Base-by-base conservation (phyloP, 2,888 invertebrate genomes). In the Gasteruption jaculator region DNA sequence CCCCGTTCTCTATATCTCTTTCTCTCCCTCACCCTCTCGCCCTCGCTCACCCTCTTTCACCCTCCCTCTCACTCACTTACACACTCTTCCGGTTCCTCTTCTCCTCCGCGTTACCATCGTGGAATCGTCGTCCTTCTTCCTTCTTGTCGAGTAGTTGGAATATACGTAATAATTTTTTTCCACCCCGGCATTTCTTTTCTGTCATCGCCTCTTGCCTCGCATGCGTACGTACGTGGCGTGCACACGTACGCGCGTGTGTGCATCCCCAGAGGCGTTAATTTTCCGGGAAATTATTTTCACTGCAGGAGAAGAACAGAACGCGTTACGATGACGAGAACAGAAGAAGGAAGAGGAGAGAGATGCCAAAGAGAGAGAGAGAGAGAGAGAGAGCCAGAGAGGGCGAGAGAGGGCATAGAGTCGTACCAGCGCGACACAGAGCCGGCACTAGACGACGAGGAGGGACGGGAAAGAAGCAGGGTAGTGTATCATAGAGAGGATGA, bases 271-370 rank as follows among this genome's bases (percentile, higher is more conserved):
- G 54, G 59, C 57, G 58, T 60, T 62, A 58, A 60, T 63, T 63
- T 63, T 60, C 57, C 58, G 58, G 57, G 54, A 58, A 62, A 61
- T 60, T 61, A 62, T 61, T 61, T 58, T 22, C 31, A 10, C 22
- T 6, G 43, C 19, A 36, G 25, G 32, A 20, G 14, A 11, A 34
- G 20, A 35, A 18, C 26, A 26, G 15, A 10, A 21, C 29, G 40
- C 37, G 36, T 38, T 27, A 34, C 11, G 46, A 25, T 14, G 35
- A 27, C 26, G 30, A 27, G 39, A 36, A 39, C 31, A 31, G 35
- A 30, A 24, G 38, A 24, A 31, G 18, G 29, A 35, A 16, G 5
- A 34, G 18, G 25, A 19, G 14, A n/a, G 32, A 8, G 42, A 27
- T 22, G 12, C 19, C 29, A 30, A 11, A 19, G 41, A 36, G 21